phyloP scores from a whole-genome alignment of 2,888 invertebrate species.

The Agrypnus murinus region DNA sequence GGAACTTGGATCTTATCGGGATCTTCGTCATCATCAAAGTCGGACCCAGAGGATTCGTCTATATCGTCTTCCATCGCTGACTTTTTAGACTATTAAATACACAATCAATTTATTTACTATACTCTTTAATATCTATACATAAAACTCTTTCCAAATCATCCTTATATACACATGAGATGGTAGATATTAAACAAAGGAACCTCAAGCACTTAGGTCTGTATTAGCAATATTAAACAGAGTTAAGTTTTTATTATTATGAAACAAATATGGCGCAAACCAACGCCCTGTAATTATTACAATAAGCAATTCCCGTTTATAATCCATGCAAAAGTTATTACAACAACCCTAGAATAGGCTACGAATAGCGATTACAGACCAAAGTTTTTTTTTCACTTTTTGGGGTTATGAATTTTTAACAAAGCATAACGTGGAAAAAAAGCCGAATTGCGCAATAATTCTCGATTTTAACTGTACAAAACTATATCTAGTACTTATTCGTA shows the following conservation, averaged over 20 bases:
- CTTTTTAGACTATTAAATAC: constrained; percentile 62
- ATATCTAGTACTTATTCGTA: not conserved
- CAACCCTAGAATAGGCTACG: constrained; percentile 9
- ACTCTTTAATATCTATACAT: too few species aligned
- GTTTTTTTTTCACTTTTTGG: constrained; percentile 69
- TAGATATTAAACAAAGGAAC: not conserved
- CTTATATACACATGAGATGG: not conserved
- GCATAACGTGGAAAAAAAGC: constrained; percentile 52
- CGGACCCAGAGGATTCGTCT: constrained; percentile 77
- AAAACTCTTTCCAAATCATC: too few species aligned
- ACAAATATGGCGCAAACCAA: constrained; percentile 71
- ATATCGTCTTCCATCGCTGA: constrained; percentile 69
- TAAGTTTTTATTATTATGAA: constrained; percentile 64
- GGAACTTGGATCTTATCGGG: constrained; percentile 94
- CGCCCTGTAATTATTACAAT: constrained; percentile 64
- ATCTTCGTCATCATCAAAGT: constrained; percentile 92
- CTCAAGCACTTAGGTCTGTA: not conserved
- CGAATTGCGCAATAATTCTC: constrained; percentile 23
- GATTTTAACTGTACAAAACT: not conserved
- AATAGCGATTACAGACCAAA: constrained; percentile 30
- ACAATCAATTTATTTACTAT: constrained; percentile 34
- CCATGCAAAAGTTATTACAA: constrained; percentile 15
- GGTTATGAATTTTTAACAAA: constrained; percentile 72
- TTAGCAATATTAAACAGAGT: constrained; percentile 4
- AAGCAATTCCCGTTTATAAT: constrained; percentile 30